Conservation (phyloP, 2,888 invertebrate genomes). For the Papilio protenor region DNA sequence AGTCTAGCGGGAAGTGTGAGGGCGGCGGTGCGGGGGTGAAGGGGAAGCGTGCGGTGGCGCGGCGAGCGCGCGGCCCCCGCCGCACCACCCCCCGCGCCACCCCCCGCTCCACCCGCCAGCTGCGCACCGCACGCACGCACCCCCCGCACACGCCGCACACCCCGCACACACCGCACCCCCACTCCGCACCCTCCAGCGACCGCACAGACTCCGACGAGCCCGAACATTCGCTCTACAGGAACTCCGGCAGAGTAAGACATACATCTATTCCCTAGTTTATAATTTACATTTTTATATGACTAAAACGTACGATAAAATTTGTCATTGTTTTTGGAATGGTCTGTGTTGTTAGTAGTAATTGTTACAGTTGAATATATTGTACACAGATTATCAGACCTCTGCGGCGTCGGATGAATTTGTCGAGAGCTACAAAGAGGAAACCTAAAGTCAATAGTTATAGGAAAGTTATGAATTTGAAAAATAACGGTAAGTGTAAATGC, state of each 20-base stretch:
- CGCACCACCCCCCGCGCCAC: conserved; percentile 72
- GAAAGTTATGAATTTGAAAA: conserved; percentile 70
- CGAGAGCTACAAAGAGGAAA: conserved; percentile 76
- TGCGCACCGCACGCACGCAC: conserved; percentile 71
- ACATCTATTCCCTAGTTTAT: no score
- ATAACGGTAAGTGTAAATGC: conserved; percentile 62
- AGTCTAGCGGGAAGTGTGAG: conserved; percentile 52
- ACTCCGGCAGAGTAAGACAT: conserved; percentile 61
- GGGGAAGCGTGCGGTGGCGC: conserved; percentile 85
- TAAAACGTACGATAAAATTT: no score
- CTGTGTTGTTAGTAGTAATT: background rate
- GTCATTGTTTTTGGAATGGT: no score
- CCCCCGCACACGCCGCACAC: conserved; percentile 52
- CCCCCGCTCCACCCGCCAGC: conserved; percentile 46
- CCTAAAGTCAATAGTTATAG: conserved; percentile 73
- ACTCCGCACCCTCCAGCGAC: conserved; percentile 74
- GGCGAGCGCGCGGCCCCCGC: conserved; percentile 88
- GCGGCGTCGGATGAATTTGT: conserved; percentile 72
- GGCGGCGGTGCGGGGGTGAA: conserved; percentile 76
- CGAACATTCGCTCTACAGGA: conserved; percentile 62
- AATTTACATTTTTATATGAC: no score
- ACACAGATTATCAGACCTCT: conserved; percentile 73
- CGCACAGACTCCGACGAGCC: conserved; percentile 78
- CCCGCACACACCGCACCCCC: no score
- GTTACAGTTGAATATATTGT: conserved; percentile 9